Evolutionary conservation across 1,140 invertebrate genomes (phyloP).

Genomic region (Drosophila grimshawi): DNA sequence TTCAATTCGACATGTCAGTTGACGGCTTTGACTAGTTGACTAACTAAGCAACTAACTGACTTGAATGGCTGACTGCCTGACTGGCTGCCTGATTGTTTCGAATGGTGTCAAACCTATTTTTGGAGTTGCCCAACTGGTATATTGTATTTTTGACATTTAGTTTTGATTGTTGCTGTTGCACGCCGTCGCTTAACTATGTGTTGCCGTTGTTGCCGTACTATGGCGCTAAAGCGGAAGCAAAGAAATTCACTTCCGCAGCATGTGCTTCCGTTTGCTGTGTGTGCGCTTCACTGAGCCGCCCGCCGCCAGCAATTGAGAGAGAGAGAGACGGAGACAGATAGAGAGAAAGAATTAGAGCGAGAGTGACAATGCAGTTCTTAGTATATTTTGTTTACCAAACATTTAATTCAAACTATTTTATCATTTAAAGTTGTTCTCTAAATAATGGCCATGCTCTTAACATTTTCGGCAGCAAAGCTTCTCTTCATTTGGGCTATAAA

Average conservation of each 20-base stretch:
- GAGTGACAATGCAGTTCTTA: conserved; percentile 43
- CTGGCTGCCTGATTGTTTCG: conserved; percentile 19
- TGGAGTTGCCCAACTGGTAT: conserved; percentile 13
- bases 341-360: not conserved
- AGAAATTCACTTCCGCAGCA: conserved; percentile 66
- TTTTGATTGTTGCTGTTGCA: conserved; percentile 58
- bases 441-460: conserved; percentile 54
- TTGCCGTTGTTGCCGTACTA: not conserved
- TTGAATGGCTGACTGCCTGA: conserved; percentile 16
- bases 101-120: conserved; percentile 28
- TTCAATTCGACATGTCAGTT: conserved; percentile 23
- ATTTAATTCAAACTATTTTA: conserved; percentile 21
- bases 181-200: conserved; percentile 45
- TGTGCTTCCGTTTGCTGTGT: conserved; percentile 64
- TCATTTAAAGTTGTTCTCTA: conserved; percentile 40
- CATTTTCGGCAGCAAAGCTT: conserved; percentile 26
- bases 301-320: conserved; percentile 2
- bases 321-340: not conserved
- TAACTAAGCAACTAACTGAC: conserved; percentile 39
- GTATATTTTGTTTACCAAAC: conserved; percentile 33
- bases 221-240: conserved; percentile 60
- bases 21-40: conserved; percentile 42
- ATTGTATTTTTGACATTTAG: conserved; percentile 57
- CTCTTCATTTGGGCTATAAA: conserved; percentile 34
- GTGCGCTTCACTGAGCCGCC: conserved; percentile 52